Evolutionary conservation across 2,113 vertebrate genomes (phyloP), one percentile per base, ranked within the genome.

Genomic region (Zosterops hypoxanthus): DNA sequence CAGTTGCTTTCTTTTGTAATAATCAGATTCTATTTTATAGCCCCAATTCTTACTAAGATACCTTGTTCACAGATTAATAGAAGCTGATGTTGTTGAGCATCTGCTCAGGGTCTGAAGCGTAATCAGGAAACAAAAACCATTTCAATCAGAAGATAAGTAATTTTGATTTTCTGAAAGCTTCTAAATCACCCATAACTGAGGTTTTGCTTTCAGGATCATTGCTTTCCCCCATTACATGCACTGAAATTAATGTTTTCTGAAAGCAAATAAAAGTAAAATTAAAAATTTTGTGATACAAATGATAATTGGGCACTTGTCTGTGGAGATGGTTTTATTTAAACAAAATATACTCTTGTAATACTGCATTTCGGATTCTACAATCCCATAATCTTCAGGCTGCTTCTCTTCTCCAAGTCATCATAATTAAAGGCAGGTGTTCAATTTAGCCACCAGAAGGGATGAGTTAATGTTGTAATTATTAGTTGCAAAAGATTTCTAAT

Each of bases 221-320:
- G 46, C 12, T 85, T 95, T 94, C 81, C 59, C 39, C 49, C 31
- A 92, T 88, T 90, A 82, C 12, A 44, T 75, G 33, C 7, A 28
- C 46, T 70, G 34, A 97, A 95, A 96, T 97, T 95, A 92, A 91
- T 97, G 94, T 97, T 97, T 97, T 91, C 60, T 94, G 83, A 94
- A 83, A 94, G 78, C 90, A 95, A 96, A 97, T 92, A 94, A 80
- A 82, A 90, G 44, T 77, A 88, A 92, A 94, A 94, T 93, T 85
- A 92, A 94, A 93, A 93, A 91, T 91, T 95, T 96, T 97, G 86
- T 93, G 85, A 95, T 94, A 95, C 53, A 97, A 95, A 95, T 96
- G 56, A 93, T 96, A 97, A 97, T 92, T 94, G 83, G 85, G 50
- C 77, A 88, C 92, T 97, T 95, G 75, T 93, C 71, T 95, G 64